Evolutionary conservation across 2,113 vertebrate species (phyloP).

Genomic region (Nesoenas mayeri): DNA sequence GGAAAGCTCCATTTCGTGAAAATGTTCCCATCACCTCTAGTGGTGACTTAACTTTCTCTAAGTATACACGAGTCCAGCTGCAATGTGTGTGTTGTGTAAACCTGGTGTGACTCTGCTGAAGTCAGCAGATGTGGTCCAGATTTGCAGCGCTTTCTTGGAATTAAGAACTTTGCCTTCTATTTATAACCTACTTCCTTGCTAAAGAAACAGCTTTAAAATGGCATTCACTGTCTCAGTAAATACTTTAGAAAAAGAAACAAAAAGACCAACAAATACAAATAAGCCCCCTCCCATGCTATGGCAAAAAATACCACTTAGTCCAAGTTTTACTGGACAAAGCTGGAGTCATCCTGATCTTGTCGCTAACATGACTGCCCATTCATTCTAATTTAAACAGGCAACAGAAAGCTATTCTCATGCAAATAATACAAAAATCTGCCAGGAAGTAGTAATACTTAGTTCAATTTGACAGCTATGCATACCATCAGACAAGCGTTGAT

Average conservation of each 20-base stretch:
- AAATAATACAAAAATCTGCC: conserved; percentile 29
- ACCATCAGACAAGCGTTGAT: not conserved
- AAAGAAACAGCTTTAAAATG: conserved; percentile 7
- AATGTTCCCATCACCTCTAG: not conserved
- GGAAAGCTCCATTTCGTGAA: not conserved
- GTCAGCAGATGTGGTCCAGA: conserved; percentile 56
- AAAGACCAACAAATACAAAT: not conserved
- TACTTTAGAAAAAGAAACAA: not conserved
- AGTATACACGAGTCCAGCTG: conserved; percentile 4
- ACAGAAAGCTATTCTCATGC: not conserved
- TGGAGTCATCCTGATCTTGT: conserved; percentile 2
- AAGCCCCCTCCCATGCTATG: not conserved
- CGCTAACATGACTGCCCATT: not conserved
- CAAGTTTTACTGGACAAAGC: conserved; percentile 1
- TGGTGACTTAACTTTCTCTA: not conserved
- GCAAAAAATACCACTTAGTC: not conserved
- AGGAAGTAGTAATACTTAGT: not conserved
- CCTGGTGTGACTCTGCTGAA: conserved; percentile 17
- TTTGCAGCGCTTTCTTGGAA: conserved; percentile 9
- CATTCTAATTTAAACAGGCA: not conserved
- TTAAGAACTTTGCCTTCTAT: conserved; percentile 25
- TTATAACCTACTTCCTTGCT: conserved; percentile 17
- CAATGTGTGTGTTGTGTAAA: conserved; percentile 13
- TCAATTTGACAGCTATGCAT: not conserved
- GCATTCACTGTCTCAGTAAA: conserved; percentile 17